Percentiles rank a stretch among this genome's conserved stretches.
These are phyloP conservation scores for Masnerella sp. DNA, from an alignment of 2,888 invertebrate species.

Conservation along the genomic window DNA sequence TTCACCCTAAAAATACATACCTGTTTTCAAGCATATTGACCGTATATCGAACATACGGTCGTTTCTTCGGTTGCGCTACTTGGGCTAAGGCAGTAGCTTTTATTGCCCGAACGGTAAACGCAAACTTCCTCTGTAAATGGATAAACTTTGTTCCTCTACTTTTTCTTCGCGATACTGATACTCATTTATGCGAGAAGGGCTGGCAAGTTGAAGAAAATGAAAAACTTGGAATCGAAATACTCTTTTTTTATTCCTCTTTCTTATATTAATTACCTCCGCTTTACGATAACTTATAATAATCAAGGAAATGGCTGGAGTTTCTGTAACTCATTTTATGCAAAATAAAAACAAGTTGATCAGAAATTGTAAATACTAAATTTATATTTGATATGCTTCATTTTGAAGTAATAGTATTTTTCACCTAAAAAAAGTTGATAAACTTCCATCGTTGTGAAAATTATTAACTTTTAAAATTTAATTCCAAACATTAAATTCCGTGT, in stretches of 20 bases:
- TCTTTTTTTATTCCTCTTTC: slow-evolving; percentile 41
- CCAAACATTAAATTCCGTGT: no score
- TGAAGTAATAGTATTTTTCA: no score
- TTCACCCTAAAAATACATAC: slow-evolving; percentile 1
- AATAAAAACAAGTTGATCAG: no score
- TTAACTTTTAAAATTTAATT: no score
- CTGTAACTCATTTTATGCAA: no score
- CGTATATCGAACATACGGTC: slow-evolving; percentile 35
- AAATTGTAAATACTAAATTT: no score
- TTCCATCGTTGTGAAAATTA: no score
- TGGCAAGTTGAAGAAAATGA: slow-evolving; percentile 25
- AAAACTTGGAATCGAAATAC: slow-evolving; percentile 20
- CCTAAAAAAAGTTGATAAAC: no score
- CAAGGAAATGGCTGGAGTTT: no score
- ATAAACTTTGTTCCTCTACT: slow-evolving; percentile 47
- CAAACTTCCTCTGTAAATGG: slow-evolving; percentile 46
- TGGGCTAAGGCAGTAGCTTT: slow-evolving; percentile 34
- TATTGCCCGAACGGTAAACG: slow-evolving; percentile 41
- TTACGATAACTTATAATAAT: no score
- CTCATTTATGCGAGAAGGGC: slow-evolving; percentile 36
- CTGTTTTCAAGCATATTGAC: slow-evolving; percentile 36
- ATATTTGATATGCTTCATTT: no score
- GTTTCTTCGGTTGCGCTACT: slow-evolving; percentile 33
- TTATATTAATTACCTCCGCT: no score
- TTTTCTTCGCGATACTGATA: slow-evolving; percentile 36